A percentile compares a stretch with the other conserved stretches of the same genome.
These are phyloP conservation scores for Menidia beryllina DNA, from an alignment of 2,113 vertebrate species.

Conservation along the genomic window DNA sequence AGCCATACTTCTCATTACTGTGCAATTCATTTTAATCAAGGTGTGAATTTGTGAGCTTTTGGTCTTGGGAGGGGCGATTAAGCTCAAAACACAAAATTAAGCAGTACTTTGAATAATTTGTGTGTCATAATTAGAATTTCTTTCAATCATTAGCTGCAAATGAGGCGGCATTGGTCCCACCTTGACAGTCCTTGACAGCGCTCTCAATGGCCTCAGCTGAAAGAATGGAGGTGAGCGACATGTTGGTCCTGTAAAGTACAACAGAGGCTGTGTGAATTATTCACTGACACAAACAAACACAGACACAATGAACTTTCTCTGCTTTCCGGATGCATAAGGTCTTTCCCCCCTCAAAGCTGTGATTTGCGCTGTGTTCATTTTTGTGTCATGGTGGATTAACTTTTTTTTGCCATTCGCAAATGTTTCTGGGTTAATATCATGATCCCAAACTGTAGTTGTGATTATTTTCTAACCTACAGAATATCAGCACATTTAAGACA, in stretches of 20 bases:
- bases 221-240: conserved; percentile 94
- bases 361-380: conserved; percentile 1
- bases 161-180: conserved; percentile 67
- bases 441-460: conserved; percentile 5
- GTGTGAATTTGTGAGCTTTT: conserved; percentile 1
- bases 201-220: conserved; percentile 91
- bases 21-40: conserved; percentile 14
- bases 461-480: conserved; percentile 1
- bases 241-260: conserved; percentile 82
- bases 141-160: not conserved
- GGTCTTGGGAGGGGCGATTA: not conserved
- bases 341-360: not conserved
- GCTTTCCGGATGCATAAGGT: not conserved
- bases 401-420: conserved; percentile 4
- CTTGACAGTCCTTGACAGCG: conserved; percentile 95
- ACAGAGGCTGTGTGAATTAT: conserved; percentile 40
- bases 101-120: not conserved
- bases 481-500: not conserved
- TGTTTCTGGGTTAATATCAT: conserved; percentile 37
- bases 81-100: not conserved
- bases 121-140: not conserved
- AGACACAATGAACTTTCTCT: not conserved
- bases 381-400: conserved; percentile 30
- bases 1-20: not conserved
- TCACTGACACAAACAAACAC: not conserved